These are phyloP conservation scores for Drosophila algonquin DNA, from an alignment of 2,888 invertebrate species.

Conservation along the genomic window DNA sequence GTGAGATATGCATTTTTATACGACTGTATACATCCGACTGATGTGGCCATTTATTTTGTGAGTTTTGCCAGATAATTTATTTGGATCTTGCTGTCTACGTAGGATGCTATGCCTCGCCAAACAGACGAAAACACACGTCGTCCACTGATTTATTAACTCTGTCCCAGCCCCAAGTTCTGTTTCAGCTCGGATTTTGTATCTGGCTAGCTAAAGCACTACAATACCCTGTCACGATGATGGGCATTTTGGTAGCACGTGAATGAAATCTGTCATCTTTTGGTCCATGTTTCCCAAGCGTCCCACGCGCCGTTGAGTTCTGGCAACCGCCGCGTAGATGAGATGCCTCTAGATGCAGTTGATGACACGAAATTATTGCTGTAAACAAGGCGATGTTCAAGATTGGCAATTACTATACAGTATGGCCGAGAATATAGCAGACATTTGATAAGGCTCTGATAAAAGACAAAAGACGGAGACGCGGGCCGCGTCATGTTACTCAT, in stretches of 20 bases:
- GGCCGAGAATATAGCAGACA: conserved; percentile 20
- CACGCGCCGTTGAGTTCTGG: conserved; percentile 8
- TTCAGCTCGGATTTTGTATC: conserved; percentile 17
- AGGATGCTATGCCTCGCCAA: conserved; percentile 25
- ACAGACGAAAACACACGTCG: conserved; percentile 25
- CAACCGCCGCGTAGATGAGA: conserved; percentile 1
- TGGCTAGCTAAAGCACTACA: conserved; percentile 11
- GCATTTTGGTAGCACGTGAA: conserved; percentile 34
- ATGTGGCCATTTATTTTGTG: conserved; percentile 7
- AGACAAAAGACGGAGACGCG: conserved; percentile 6
- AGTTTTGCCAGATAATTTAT: conserved; percentile 24
- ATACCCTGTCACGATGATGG: conserved; percentile 15
- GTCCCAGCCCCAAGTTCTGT: conserved; percentile 16
- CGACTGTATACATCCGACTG: conserved; percentile 4
- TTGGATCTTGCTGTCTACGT: conserved; percentile 29
- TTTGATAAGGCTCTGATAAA: conserved; percentile 20
- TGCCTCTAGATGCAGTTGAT: conserved; percentile 19
- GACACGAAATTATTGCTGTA: conserved; percentile 39
- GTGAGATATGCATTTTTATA: not conserved
- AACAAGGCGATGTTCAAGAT: conserved; percentile 39
- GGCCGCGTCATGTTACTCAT: not conserved
- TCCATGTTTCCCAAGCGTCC: conserved; percentile 3
- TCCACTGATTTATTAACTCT: conserved; percentile 37
- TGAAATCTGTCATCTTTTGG: not conserved
- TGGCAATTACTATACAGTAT: conserved; percentile 20